Base-by-base conservation (phyloP, 2,113 vertebrate species). In the Microcebus ravelobensis region DNA sequence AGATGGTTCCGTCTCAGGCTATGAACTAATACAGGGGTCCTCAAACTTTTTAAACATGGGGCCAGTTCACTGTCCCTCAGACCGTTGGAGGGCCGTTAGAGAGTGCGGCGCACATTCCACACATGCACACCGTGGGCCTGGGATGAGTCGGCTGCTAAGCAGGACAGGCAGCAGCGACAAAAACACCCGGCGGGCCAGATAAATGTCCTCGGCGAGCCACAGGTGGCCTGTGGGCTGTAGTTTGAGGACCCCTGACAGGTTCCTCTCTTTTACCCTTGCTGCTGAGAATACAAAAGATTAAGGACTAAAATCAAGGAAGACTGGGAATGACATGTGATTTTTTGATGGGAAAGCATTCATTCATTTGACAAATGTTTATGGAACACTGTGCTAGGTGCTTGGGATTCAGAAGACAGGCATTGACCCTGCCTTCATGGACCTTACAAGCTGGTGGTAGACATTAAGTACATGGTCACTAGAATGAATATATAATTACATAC, bases 251-350 rank as follows among this genome's bases (percentile, higher is more conserved):
- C 48, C 10, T 48, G 48, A 45, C 96, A 97, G 97, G 90, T 82
- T 96, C 87, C 90, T 93, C 91, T 98, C 97, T 83, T 92, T 90
- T 92, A 93, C 80, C 74, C 88, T 96, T 67, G 87, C 96, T 91
- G 96, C 92, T 97, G 83, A 94, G 23, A 80, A 97, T 55, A 25
- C 5, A 87, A 97, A 93, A 73, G 52, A 77, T 42, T 31, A 61
- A 90, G 85, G 79, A 98, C 63, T 73, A 94, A 94, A 95, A 91
- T 85, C 13, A 61, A 96, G 91, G 82, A 96, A 87, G 91, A 96
- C 92, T 57, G 97, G 93, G 97, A 96, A 92, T 81, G 52, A 55
- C 52, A 55, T 36, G 31, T 91, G 50, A 85, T 81, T 92, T 61
- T 65, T 88, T 86, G 6, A 79, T 91, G 34, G 45, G 21, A 85